phyloP scores from a whole-genome alignment of 2,888 invertebrate species.

The Lamellibrachia satsuma region DNA sequence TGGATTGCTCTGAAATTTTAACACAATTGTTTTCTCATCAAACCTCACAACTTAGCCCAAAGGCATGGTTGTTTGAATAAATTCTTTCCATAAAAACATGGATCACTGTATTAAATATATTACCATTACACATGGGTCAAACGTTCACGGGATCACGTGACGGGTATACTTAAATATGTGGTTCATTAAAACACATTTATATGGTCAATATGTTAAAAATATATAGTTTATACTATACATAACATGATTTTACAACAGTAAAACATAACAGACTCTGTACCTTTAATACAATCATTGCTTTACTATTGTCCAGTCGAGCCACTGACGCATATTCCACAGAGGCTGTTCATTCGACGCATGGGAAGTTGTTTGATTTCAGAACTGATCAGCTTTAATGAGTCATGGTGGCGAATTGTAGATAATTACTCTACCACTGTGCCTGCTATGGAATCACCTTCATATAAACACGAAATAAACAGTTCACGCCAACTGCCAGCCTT shows the following conservation, averaged over 20 bases:
- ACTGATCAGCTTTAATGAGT: not conserved
- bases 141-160: too few species aligned
- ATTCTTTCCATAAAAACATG: too few species aligned
- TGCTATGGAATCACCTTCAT: not conserved
- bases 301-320: not conserved
- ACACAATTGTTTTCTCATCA: too few species aligned
- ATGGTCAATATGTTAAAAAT: too few species aligned
- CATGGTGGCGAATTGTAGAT: not conserved
- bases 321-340: not conserved
- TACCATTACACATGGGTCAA: too few species aligned
- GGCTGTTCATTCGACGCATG: not conserved
- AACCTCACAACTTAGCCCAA: too few species aligned
- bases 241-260: not conserved
- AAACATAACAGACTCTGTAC: not conserved
- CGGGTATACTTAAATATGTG: too few species aligned
- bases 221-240: too few species aligned
- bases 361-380: not conserved
- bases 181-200: too few species aligned
- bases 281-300: not conserved
- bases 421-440: not conserved
- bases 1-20: too few species aligned
- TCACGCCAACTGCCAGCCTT: not conserved
- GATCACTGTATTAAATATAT: too few species aligned
- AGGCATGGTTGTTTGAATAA: too few species aligned
- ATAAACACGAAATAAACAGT: conserved; percentile 1